Percentiles rank a stretch among this genome's conserved stretches.
Conservation (phyloP, 1,140 invertebrate species). For the Solen grandis region DNA sequence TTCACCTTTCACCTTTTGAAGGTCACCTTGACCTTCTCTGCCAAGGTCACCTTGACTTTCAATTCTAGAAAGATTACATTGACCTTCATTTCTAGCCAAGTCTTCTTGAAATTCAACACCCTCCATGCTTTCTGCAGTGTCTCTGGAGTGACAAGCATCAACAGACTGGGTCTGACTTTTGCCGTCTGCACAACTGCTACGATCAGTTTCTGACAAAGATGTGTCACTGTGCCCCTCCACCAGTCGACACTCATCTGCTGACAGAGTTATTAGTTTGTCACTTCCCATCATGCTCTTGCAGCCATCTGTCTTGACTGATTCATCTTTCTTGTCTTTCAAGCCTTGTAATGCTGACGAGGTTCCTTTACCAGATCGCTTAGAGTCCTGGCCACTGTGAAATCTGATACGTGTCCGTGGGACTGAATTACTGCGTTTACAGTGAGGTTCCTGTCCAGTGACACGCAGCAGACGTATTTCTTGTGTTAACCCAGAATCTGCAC, state of each 20-base stretch:
- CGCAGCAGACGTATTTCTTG: constrained; percentile 61
- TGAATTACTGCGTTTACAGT: constrained; percentile 61
- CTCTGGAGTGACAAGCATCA: no score
- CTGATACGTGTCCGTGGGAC: constrained; percentile 40
- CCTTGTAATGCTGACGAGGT: neutral
- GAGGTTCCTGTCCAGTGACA: constrained; percentile 66
- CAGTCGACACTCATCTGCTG: constrained; percentile 25
- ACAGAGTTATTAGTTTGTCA: constrained; percentile 19
- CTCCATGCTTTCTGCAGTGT: no score
- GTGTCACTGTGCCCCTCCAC: constrained; percentile 31
- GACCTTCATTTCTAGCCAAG: no score
- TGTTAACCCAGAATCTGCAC: constrained; percentile 63
- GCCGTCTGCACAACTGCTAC: neutral
- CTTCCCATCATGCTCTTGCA: neutral
- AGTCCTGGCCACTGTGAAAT: constrained; percentile 35
- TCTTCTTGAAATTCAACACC: no score
- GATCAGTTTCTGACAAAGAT: neutral
- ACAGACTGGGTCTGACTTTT: no score
- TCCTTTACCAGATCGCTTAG: neutral
- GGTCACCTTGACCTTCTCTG: no score
- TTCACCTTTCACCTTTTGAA: no score
- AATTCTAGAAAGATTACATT: no score
- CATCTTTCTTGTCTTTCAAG: neutral
- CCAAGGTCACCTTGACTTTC: no score
- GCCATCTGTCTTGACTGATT: neutral